Percentiles rank a stretch among this genome's conserved stretches.
Evolutionary conservation across 2,113 vertebrate genomes (phyloP).

Genomic region (Malurus elegans): DNA sequence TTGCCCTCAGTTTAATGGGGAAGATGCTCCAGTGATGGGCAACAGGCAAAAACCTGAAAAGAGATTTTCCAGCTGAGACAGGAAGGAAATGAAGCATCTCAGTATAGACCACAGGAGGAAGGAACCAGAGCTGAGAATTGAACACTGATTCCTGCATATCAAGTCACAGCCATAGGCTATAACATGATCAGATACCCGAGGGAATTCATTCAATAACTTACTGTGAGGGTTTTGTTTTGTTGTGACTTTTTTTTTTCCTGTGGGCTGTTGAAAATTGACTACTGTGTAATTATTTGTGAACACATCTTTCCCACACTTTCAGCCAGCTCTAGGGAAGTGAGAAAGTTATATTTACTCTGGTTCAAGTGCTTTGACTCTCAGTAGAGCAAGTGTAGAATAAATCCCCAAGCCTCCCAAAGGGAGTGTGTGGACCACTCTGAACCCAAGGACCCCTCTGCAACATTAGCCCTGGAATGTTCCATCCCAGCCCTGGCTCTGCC

Average conservation of each 20-base stretch:
- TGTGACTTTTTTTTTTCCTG: background rate
- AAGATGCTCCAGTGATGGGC: background rate
- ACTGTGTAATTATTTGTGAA: background rate
- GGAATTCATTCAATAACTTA: background rate
- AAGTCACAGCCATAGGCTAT: background rate
- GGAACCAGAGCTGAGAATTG: background rate
- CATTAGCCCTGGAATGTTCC: background rate
- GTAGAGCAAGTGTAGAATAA: background rate
- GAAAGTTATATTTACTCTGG: background rate
- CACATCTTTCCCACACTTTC: background rate
- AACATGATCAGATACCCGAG: background rate
- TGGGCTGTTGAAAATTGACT: background rate
- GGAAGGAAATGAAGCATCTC: background rate
- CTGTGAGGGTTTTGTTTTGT: background rate
- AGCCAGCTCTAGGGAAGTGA: background rate
- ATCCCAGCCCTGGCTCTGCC: background rate
- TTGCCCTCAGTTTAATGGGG: conserved; percentile 45
- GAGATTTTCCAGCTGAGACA: conserved; percentile 17
- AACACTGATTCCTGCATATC: background rate
- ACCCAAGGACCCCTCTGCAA: background rate
- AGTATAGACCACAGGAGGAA: background rate
- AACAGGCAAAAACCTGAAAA: background rate
- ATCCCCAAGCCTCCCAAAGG: background rate
- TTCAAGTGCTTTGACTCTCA: background rate
- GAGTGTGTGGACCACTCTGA: background rate